Evolutionary conservation across 1,140 invertebrate genomes (phyloP).

Genomic region (Tigriopus japonicus): DNA sequence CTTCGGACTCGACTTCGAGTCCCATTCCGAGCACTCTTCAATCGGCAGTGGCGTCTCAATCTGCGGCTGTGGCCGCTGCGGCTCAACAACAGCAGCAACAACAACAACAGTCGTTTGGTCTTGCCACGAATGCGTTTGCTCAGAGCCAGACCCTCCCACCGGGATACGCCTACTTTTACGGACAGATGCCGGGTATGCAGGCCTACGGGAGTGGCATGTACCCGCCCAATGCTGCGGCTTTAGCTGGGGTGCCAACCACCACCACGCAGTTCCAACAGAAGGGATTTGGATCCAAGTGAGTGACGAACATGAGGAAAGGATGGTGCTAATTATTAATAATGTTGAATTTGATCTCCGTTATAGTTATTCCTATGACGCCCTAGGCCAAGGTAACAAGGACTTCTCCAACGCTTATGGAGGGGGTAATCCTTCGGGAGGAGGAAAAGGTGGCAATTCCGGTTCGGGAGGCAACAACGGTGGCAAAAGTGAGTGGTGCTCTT

Average conservation of each 20-base stretch:
- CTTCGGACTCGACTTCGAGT: conserved; percentile 5
- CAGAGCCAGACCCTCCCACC: neutral
- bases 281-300: conserved; percentile 3
- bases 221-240: neutral
- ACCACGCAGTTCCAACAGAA: conserved; percentile 12
- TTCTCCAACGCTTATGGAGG: neutral
- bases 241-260: conserved; percentile 1
- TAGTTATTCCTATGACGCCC: neutral
- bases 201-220: neutral
- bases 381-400: conserved; percentile 10
- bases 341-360: neutral
- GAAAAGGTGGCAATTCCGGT: neutral
- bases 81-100: neutral
- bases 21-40: neutral
- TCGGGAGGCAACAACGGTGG: neutral
- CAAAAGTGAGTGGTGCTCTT: too few relatives aligned
- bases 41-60: neutral
- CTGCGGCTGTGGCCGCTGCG: neutral
- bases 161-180: conserved; percentile 11
- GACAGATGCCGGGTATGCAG: conserved; percentile 9
- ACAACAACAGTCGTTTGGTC: conserved; percentile 4
- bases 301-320: neutral
- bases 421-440: neutral
- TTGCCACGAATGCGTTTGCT: conserved; percentile 1
- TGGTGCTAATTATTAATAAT: neutral